A percentile compares a stretch with the other conserved stretches of the same genome.
Conservation (phyloP, 2,113 vertebrate species). For the Vombatus ursinus region DNA sequence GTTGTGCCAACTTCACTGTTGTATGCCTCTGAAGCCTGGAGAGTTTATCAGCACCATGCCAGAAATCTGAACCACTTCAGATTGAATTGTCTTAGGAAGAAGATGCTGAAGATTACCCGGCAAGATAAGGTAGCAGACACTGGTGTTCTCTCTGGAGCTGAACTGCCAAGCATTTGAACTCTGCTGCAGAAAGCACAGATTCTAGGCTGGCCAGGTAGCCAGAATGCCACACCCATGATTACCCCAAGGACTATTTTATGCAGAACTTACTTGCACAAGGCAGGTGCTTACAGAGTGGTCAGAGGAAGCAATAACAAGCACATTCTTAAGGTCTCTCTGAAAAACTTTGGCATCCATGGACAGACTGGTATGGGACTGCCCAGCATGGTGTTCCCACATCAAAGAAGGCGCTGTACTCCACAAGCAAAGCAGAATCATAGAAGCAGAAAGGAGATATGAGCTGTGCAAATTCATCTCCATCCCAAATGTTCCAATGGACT, state of each 20-base stretch:
- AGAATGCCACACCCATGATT: not conserved
- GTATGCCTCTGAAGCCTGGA: not conserved
- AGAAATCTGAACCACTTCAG: not conserved
- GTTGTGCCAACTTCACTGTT: not conserved
- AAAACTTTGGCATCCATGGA: not conserved
- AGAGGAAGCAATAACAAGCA: not conserved
- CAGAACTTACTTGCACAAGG: not conserved
- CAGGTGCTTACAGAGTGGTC: not conserved
- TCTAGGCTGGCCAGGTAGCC: not conserved
- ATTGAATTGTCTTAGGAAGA: not conserved
- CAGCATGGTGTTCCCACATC: not conserved
- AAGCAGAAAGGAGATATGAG: not conserved
- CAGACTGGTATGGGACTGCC: not conserved
- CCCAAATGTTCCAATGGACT: not conserved
- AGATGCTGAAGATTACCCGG: not conserved
- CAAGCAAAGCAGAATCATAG: not conserved
- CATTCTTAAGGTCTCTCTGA: not conserved
- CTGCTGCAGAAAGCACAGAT: not conserved
- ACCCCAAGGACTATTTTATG: not conserved
- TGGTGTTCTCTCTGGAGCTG: not conserved
- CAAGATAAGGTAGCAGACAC: not conserved
- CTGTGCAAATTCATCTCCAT: not conserved
- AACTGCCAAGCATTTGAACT: not conserved
- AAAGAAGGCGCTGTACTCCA: not conserved
- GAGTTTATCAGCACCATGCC: not conserved